A percentile compares a stretch with the other conserved stretches of the same genome.
Evolutionary conservation across 2,888 invertebrate genomes (phyloP).

Genomic region (Deilephila elpenor): DNA sequence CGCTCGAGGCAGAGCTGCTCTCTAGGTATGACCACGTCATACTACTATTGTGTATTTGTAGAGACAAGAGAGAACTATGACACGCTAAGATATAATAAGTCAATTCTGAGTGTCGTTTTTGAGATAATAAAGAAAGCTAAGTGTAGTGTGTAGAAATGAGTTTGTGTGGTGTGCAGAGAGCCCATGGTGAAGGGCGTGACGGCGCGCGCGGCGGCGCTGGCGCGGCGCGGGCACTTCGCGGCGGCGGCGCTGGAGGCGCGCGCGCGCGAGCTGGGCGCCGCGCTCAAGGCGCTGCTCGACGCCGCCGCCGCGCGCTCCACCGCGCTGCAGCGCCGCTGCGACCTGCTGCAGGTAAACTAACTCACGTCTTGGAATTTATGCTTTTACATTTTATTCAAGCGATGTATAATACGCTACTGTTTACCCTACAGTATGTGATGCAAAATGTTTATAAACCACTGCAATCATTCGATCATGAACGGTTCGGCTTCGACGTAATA

Average conservation of each 20-base stretch:
- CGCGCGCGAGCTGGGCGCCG: slow-evolving; percentile 87
- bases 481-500: not conserved
- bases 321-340: slow-evolving; percentile 83
- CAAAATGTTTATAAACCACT: no score
- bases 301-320: slow-evolving; percentile 88
- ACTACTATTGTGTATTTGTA: no score
- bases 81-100: no score
- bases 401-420: no score
- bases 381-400: not conserved
- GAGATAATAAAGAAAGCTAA: not conserved
- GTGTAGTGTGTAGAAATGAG: no score
- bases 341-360: slow-evolving; percentile 61
- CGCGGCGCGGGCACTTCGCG: slow-evolving; percentile 94
- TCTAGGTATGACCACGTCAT: slow-evolving; percentile 79
- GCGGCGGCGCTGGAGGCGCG: slow-evolving; percentile 88
- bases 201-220: slow-evolving; percentile 90
- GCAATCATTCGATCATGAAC: not conserved
- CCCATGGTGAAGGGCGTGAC: slow-evolving; percentile 91
- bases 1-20: slow-evolving; percentile 94
- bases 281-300: slow-evolving; percentile 89
- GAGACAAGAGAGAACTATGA: no score
- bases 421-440: no score
- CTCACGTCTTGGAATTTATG: no score
- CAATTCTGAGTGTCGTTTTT: no score
- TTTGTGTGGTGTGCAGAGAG: slow-evolving; percentile 83